Base-by-base conservation (phyloP, 1,140 invertebrate genomes). In the Agrilus planipennis region DNA sequence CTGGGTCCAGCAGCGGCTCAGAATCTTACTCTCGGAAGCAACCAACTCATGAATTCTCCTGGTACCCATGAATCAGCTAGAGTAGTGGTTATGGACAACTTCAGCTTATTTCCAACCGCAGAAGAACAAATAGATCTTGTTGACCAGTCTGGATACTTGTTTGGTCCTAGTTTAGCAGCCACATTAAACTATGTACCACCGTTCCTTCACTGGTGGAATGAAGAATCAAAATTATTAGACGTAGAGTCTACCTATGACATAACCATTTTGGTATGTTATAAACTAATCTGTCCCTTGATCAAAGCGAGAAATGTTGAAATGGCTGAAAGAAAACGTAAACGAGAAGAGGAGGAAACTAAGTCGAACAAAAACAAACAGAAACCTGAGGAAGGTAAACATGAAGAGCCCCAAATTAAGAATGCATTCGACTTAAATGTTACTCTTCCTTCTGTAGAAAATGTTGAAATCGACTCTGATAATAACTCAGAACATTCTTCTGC, bases 191-290 rank as follows among this genome's bases (percentile, higher is more conserved):
- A 68, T 47, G 67, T 73, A 22, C 71, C 73, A 2, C 77, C 75
- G n/a, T 79, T 85, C 3, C 67, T 89, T 16, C 76, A 80, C 37
- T 79, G 87, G 69, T 91, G 87, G 87, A 81, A 81, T 37, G 87
- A 90, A 61, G 87, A 91, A 58, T 76, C 82, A 4, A 77, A 83
- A 55, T 74, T 85, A 2, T 58, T 90, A 1, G 87, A 90, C 63
- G 79, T 81, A 16, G 84, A 89, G 52, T 84, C 81, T 28, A 74
- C 86, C 44, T 79, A 86, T 46, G 86, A 90, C 59, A 79, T 79
- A 52, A 77, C 86, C 34, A 73, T 79, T 38, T 70, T 65, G 50
- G 60, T 76, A 42, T 74, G 73, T 25, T 72, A 76, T 50, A 69
- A 70, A 45, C 46, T 78, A 9, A 63, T 77, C 45, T 73, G 73